Evolutionary conservation across 1,140 invertebrate species (phyloP).

Genomic region (Linepithema humile): DNA sequence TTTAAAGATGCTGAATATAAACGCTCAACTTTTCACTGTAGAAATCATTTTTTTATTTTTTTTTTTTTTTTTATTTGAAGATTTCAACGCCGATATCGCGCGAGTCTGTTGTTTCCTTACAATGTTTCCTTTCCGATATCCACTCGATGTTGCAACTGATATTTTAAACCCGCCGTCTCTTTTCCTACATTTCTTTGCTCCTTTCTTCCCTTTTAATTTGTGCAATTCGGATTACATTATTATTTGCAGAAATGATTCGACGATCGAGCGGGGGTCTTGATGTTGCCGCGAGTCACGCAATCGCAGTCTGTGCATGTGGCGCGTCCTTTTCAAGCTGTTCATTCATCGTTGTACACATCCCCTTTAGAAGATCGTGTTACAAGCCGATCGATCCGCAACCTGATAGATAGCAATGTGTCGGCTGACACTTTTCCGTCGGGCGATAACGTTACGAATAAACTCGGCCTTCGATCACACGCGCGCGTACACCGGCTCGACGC

Average conservation of each 20-base stretch:
- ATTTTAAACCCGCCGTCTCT: background rate
- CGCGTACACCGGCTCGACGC: background rate
- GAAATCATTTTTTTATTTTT: background rate
- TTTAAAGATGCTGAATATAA: background rate
- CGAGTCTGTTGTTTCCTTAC: background rate
- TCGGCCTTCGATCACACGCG: slow-evolving; percentile 23
- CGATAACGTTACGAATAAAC: slow-evolving; percentile 62
- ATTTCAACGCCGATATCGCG: background rate
- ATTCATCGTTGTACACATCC: slow-evolving; percentile 58
- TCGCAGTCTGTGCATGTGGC: slow-evolving; percentile 18
- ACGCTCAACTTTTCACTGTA: background rate
- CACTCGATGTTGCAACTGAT: background rate
- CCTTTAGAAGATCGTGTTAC: slow-evolving; percentile 62
- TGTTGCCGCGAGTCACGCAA: slow-evolving; percentile 23
- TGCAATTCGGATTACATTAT: slow-evolving; percentile 7
- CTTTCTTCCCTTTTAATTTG: background rate
- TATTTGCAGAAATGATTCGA: background rate
- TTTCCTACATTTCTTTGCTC: no score
- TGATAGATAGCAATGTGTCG: slow-evolving; percentile 49
- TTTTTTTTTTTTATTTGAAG: background rate
- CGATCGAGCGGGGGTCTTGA: background rate
- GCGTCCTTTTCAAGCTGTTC: slow-evolving; percentile 44
- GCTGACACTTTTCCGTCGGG: slow-evolving; percentile 50
- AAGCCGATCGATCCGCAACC: slow-evolving; percentile 40
- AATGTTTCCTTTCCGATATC: background rate